Conservation (phyloP, 2,888 invertebrate species). For the Ophion slaviceki region DNA sequence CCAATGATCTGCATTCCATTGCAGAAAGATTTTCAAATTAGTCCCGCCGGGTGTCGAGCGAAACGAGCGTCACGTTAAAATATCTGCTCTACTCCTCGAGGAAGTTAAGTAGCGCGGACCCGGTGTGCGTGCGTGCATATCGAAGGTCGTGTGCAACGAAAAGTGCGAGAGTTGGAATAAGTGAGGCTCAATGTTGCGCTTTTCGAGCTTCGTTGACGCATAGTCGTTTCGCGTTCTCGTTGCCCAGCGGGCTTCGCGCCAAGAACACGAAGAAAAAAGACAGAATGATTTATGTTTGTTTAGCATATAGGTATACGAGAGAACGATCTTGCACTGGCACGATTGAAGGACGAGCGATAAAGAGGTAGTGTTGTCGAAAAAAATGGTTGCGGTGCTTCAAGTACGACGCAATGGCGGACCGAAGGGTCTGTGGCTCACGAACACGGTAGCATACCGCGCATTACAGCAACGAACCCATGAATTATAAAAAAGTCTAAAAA, state of each 20-base stretch:
- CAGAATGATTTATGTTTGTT: neutral
- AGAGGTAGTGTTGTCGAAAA: neutral
- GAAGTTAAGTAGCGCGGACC: neutral
- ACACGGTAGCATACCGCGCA: no score
- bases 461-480: no score
- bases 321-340: neutral
- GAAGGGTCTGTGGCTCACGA: no score
- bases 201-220: slow-evolving; percentile 3
- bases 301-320: neutral
- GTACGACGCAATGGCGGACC: neutral
- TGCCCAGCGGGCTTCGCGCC: slow-evolving; percentile 27
- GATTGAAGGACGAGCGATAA: neutral
- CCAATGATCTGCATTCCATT: neutral
- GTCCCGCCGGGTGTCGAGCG: neutral
- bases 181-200: slow-evolving; percentile 10
- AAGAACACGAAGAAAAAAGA: slow-evolving; percentile 3
- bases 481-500: no score
- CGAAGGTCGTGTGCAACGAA: slow-evolving; percentile 4
- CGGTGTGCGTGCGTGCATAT: neutral
- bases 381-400: neutral
- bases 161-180: slow-evolving; percentile 20
- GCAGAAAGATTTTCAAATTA: slow-evolving; percentile 14
- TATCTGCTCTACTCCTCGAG: neutral
- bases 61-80: neutral
- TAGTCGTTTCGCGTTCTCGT: slow-evolving; percentile 23